Conservation (phyloP, 2,888 invertebrate species). For the Spodoptera exigua region DNA sequence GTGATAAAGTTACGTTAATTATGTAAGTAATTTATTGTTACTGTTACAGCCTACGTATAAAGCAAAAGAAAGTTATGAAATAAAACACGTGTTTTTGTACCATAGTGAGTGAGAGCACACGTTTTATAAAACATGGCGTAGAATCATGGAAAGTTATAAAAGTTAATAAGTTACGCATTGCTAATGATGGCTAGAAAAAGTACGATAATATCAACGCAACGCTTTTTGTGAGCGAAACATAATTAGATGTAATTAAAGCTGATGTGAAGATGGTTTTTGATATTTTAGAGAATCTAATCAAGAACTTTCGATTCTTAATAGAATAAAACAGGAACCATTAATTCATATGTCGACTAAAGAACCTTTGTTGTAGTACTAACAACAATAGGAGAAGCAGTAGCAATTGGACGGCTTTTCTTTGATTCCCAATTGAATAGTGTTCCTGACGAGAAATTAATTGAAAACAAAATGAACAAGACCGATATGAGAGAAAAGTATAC, state of each 20-base stretch:
- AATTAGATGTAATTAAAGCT: slow-evolving; percentile 29
- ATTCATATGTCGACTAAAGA: slow-evolving; percentile 30
- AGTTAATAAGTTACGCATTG: slow-evolving; percentile 28
- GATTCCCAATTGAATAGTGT: slow-evolving; percentile 26
- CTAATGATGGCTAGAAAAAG: slow-evolving; percentile 44
- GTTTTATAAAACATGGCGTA: slow-evolving; percentile 32
- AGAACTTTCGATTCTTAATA: slow-evolving; percentile 30
- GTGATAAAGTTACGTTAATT: slow-evolving; percentile 7
- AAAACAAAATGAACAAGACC: slow-evolving; percentile 36
- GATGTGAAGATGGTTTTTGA: slow-evolving; percentile 14
- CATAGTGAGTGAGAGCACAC: slow-evolving; percentile 48
- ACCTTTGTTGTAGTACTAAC: too few species aligned
- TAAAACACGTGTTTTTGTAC: slow-evolving; percentile 39
- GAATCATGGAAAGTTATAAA: slow-evolving; percentile 48
- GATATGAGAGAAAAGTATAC: slow-evolving; percentile 29
- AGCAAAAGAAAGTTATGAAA: slow-evolving; percentile 51
- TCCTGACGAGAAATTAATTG: slow-evolving; percentile 39
- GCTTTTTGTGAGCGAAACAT: slow-evolving; percentile 18
- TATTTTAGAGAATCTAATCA: slow-evolving; percentile 20
- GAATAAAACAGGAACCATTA: slow-evolving; percentile 22
- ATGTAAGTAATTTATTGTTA: slow-evolving; percentile 23
- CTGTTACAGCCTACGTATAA: slow-evolving; percentile 44
- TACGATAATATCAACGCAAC: slow-evolving; percentile 24
- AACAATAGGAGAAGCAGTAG: slow-evolving; percentile 32
- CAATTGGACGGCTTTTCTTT: slow-evolving; percentile 28